Conservation (phyloP, 2,113 vertebrate species). For the Platycercus adscitus region DNA sequence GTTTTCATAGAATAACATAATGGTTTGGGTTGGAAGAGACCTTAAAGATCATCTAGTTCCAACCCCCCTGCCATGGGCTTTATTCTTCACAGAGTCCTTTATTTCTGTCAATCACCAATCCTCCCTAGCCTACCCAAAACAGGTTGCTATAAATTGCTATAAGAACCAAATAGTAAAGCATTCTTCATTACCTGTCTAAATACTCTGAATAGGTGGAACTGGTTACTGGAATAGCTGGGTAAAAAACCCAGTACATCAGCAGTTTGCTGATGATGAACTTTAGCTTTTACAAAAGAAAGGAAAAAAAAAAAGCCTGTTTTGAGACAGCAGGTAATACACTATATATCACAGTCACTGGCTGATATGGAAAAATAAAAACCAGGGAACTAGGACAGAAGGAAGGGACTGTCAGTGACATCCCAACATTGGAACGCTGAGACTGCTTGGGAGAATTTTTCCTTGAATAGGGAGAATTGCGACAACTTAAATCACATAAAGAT, state of each 20-base stretch:
- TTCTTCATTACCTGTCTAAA: not conserved
- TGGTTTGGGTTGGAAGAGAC: not conserved
- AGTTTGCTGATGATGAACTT: not conserved
- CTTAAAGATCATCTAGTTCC: not conserved
- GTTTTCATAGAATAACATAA: not conserved
- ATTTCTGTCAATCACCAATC: not conserved
- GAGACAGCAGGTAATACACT: not conserved
- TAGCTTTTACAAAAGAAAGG: not conserved
- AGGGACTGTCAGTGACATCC: not conserved
- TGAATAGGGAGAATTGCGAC: not conserved
- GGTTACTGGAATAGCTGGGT: not conserved
- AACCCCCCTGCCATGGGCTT: not conserved
- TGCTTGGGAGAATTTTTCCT: not conserved
- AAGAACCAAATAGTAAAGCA: fast-evolving
- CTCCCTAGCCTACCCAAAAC: not conserved
- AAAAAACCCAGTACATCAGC: not conserved
- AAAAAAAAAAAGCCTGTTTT: not conserved
- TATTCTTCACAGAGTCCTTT: not conserved
- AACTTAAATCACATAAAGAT: not conserved
- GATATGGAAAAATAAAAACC: not conserved
- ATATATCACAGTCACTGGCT: not conserved
- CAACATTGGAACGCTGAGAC: not conserved
- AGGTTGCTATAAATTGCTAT: not conserved
- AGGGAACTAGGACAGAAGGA: not conserved
- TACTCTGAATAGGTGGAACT: not conserved